Base-by-base conservation (phyloP, 2,113 vertebrate genomes). In the Ondatra zibethicus region DNA sequence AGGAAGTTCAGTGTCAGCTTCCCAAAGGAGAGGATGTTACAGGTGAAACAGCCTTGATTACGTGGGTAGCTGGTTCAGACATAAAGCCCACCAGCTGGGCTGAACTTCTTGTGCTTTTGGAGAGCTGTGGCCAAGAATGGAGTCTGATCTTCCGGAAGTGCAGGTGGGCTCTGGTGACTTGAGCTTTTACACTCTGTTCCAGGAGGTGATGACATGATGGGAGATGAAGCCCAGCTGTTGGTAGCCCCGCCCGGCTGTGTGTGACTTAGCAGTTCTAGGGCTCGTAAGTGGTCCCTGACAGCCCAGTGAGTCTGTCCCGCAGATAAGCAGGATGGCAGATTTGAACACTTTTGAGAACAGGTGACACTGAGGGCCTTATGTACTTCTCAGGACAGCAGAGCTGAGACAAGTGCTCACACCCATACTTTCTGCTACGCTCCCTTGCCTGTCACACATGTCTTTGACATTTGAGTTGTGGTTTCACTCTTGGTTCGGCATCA, bases 71-170 rank as follows among this genome's bases (percentile, higher is more conserved):
- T 96, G 77, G 47, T 85, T 76, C 61, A 96, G 66, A 21, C 7
- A 68, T 68, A 25, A 63, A 90, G 58, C 31, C 89, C 4, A 4
- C 84, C 17, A 27, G 17, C 78, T 50, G 27, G 50, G 21, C 47
- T 11, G 58, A 82, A 65, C 80, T 72, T 45, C 17, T 58, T 25
- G 55, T 42, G 39, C 31, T 84, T 90, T 5, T 68, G 66, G 65
- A 75, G 50, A 45, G 50, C 61, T n/a, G 7, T 81, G 91, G 39
- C 39, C 31, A 78, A 17, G 72, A 80, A 9, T n/a, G 11, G 63
- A 61, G 27, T 78, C 50, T 29, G 81, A 95, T 96, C 86, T 95
- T 93, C 39, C 66, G n/a, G 76, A 55, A 80, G 93, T 0, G 76
- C 97, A 96, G 36, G 86, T 93, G 93, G 31, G 29, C 50, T 76